Evolutionary conservation across 2,797 vertebrate genomes (phyloP), one percentile per base, ranked within the genome.

Genomic region (Tadarida brasiliensis): DNA sequence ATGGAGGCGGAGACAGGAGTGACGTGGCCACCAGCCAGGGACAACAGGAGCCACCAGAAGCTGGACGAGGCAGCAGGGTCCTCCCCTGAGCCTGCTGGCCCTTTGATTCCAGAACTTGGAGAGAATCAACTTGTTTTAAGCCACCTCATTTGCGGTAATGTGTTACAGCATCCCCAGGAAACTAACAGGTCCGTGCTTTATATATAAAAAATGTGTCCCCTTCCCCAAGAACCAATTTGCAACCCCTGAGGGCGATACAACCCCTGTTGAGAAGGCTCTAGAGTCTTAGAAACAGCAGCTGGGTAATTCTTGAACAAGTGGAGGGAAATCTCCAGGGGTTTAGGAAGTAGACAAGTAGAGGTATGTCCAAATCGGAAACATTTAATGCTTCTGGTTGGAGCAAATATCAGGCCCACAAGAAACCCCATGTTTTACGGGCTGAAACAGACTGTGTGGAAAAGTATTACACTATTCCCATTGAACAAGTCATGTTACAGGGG

Each of bases 311-410:
- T 44, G 74, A 88, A 56, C 19, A n/a, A 76, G 28, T 44, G 35
- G 15, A 20, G 26, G 65, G 14, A 44, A 77, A 49, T 14, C 78
- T 4, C 47, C 16, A 12, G 80, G 70, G 71, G 30, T 83, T 86
- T 35, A 80, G 87, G 80, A 91, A 84, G 49, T 44, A 61, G 56
- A n/a, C 56, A 2, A 2, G 49, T 1, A 61, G 67, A 80, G 35
- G 17, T 56, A 22, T 30, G 67, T 33, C 44, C 82, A 81, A 28
- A 77, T 77, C 39, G 33, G 65, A 87, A 76, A 93, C 8, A 1
- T 87, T 91, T 85, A 96, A 87, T 90, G 86, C 35, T 39, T 91
- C 83, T 28, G 63, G 39, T 65, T n/a, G 63, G 65, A 84, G 28
- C 44, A 56, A 76, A 81, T 24, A 57, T 80, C 30, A 63, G 68